phyloP scores from a whole-genome alignment of 2,113 vertebrate genomes.

The Coptodon rendalli region DNA sequence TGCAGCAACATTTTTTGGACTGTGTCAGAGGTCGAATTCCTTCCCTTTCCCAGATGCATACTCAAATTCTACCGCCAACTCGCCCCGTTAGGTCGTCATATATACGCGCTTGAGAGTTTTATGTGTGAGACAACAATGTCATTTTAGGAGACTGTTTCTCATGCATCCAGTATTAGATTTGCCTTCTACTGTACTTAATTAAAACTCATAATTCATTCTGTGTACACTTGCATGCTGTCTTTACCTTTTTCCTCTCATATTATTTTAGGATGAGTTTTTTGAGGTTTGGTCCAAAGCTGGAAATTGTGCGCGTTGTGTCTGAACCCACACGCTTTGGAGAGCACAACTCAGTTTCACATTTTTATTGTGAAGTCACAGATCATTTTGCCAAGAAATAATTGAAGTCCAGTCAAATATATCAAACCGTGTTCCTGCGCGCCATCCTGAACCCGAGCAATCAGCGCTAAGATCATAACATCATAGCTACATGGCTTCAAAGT shows the following conservation, averaged over 20 bases:
- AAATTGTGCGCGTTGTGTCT: not conserved
- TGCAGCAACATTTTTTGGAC: constrained; percentile 50
- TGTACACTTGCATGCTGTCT: not conserved
- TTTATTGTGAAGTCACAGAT: not conserved
- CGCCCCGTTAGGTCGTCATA: constrained; percentile 38
- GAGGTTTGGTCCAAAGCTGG: not conserved
- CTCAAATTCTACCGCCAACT: constrained; percentile 36
- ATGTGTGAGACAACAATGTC: constrained; percentile 51
- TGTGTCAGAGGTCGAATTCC: constrained; percentile 66
- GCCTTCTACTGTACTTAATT: not conserved
- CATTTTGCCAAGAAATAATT: not conserved
- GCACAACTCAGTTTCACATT: not conserved
- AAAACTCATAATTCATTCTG: not conserved
- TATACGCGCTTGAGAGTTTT: constrained; percentile 43
- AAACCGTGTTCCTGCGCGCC: not conserved
- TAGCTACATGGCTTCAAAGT: not conserved
- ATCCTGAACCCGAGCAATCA: not conserved
- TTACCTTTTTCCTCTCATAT: not conserved
- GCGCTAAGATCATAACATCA: not conserved
- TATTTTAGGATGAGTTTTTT: not conserved
- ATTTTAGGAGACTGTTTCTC: constrained; percentile 36
- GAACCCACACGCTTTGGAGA: not conserved
- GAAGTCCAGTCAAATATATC: not conserved
- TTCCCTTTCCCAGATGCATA: constrained; percentile 59
- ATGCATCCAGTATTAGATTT: not conserved